Conservation (phyloP, 2,888 invertebrate genomes). For the Aspidapion aeneum region DNA sequence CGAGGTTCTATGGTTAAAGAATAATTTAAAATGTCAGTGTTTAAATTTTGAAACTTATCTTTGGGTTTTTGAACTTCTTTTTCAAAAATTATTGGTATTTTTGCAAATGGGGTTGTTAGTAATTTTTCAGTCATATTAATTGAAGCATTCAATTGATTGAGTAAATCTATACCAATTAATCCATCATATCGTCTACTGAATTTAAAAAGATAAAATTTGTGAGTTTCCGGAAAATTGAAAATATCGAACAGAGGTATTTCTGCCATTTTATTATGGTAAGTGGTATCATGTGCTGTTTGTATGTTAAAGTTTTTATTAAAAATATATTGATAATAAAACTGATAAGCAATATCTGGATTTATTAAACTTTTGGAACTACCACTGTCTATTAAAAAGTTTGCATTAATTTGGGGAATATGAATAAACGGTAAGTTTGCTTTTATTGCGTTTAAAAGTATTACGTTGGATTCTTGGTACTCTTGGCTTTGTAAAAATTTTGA, state of each 20-base stretch:
- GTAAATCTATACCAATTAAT: slow-evolving; percentile 9
- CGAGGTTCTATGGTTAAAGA: not conserved
- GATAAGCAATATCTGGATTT: no score
- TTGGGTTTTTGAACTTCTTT: not conserved
- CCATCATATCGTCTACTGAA: slow-evolving; percentile 10
- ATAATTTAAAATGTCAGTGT: not conserved
- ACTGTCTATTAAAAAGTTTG: not conserved
- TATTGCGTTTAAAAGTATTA: not conserved
- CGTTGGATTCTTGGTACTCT: not conserved
- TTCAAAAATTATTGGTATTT: not conserved
- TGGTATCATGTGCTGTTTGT: slow-evolving; percentile 10
- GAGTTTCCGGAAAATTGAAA: slow-evolving; percentile 5
- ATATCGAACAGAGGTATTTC: slow-evolving; percentile 7
- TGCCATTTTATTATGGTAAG: slow-evolving; percentile 8
- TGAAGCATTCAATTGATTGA: slow-evolving; percentile 12
- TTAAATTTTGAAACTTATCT: not conserved
- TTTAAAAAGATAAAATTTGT: slow-evolving; percentile 11
- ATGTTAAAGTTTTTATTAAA: slow-evolving; percentile 5
- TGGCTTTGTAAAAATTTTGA: no score
- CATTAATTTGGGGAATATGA: not conserved
- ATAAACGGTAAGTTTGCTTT: slow-evolving; percentile 1
- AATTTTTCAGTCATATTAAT: slow-evolving; percentile 9
- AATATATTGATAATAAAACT: not conserved
- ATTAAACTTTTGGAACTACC: not conserved
- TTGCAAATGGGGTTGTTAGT: not conserved